A percentile compares a stretch with the other conserved stretches of the same genome.
Evolutionary conservation across 2,888 invertebrate genomes (phyloP).

Genomic region (Catocala nupta): DNA sequence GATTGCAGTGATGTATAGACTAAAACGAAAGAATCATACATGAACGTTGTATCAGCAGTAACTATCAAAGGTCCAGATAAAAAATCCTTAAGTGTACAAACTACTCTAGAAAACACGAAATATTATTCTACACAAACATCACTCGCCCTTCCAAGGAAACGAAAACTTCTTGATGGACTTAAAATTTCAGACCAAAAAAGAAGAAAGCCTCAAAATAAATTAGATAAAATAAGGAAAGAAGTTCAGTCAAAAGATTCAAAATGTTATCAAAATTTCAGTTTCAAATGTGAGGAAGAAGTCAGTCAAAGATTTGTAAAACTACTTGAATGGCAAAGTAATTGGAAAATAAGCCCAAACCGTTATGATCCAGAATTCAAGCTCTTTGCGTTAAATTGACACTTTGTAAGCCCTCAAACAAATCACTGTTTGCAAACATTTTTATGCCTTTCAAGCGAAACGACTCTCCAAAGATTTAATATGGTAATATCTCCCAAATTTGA

Average conservation of each 20-base stretch:
- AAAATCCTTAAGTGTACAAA: not conserved
- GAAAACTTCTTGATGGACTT: not conserved
- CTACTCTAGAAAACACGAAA: too few species aligned
- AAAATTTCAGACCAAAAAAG: slow-evolving; percentile 1
- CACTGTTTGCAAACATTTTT: slow-evolving; percentile 38
- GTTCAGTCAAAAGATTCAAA: slow-evolving; percentile 11
- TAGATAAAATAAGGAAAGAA: slow-evolving; percentile 3
- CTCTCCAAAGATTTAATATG: slow-evolving; percentile 20
- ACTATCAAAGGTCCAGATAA: not conserved
- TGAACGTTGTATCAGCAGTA: not conserved
- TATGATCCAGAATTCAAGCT: slow-evolving; percentile 37
- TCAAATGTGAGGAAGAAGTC: slow-evolving; percentile 30
- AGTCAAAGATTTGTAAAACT: slow-evolving; percentile 37
- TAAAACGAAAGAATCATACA: not conserved
- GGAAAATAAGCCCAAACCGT: too few species aligned
- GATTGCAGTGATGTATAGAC: not conserved
- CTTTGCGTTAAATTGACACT: slow-evolving; percentile 47
- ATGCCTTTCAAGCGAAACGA: slow-evolving; percentile 42
- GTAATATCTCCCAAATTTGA: slow-evolving; percentile 37
- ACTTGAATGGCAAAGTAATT: slow-evolving; percentile 45
- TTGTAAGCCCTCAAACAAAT: slow-evolving; percentile 47
- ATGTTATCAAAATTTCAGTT: slow-evolving; percentile 3
- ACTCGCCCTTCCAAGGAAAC: not conserved
- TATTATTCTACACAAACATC: too few species aligned
- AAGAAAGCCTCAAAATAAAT: slow-evolving; percentile 5